Evolutionary conservation across 2,113 vertebrate genomes (phyloP).

Genomic region (Tachuris rubrigastra): DNA sequence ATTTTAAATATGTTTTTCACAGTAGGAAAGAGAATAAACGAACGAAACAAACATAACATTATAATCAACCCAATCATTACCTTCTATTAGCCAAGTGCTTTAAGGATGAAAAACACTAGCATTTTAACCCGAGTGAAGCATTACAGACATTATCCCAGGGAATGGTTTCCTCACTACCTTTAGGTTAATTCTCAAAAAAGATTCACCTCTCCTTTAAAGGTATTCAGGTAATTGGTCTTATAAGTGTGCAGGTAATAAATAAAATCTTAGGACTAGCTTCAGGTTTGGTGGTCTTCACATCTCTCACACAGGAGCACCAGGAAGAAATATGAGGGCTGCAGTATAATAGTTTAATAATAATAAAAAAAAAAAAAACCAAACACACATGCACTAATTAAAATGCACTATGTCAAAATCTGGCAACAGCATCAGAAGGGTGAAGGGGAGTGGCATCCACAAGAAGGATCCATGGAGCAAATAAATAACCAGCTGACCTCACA

Average conservation of each 20-base stretch:
- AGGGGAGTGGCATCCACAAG: background rate
- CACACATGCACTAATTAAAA: background rate
- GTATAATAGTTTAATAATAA: background rate
- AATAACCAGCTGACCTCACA: background rate
- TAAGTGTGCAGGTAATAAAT: background rate
- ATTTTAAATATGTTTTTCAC: constrained; percentile 10
- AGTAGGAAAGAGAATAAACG: constrained; percentile 25
- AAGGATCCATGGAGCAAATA: background rate
- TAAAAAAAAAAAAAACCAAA: accelerated
- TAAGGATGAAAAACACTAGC: background rate
- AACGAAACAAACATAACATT: constrained; percentile 44
- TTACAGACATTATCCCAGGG: background rate
- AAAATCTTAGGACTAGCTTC: background rate
- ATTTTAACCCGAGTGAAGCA: background rate
- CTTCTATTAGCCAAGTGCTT: constrained; percentile 38
- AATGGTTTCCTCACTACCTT: background rate
- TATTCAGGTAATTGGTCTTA: background rate
- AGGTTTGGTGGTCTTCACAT: background rate
- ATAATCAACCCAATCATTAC: constrained; percentile 51
- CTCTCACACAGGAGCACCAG: background rate
- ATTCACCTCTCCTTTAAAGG: background rate
- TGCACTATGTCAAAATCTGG: background rate
- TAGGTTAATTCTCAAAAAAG: background rate
- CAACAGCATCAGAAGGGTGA: background rate
- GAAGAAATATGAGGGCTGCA: background rate